These are phyloP conservation scores for Plagodis pulveraria DNA, from an alignment of 2,888 invertebrate genomes.

Conservation along the genomic window DNA sequence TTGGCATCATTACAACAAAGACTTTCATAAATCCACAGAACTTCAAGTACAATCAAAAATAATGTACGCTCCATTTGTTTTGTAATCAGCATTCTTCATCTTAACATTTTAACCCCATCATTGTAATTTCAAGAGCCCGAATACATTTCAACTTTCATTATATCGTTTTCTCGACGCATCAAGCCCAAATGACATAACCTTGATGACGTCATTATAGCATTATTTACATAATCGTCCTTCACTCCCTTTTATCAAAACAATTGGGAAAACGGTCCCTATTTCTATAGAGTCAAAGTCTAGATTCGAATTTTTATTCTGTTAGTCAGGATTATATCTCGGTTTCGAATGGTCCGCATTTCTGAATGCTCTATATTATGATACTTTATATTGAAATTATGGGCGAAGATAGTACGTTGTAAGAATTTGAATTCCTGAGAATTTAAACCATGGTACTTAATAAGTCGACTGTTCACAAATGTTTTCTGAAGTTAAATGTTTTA, in stretches of 20 bases:
- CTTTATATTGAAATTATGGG: conserved; percentile 60
- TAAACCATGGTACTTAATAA: background rate
- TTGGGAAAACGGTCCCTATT: conserved; percentile 10
- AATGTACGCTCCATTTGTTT: conserved; percentile 17
- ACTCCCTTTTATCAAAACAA: conserved; percentile 14
- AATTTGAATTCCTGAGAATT: conserved; percentile 10
- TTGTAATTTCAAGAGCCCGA: conserved; percentile 29
- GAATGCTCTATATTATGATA: conserved; percentile 49
- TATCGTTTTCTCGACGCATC: conserved; percentile 60
- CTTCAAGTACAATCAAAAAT: conserved; percentile 13
- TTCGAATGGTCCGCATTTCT: conserved; percentile 46
- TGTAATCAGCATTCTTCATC: conserved; percentile 25
- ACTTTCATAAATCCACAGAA: background rate
- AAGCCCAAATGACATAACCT: conserved; percentile 62
- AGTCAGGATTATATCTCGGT: conserved; percentile 30
- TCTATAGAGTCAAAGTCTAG: conserved; percentile 16
- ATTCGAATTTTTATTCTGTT: conserved; percentile 2
- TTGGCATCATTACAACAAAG: too few relatives aligned
- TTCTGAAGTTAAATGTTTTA: too few relatives aligned
- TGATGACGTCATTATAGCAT: conserved; percentile 70
- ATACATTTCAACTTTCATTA: conserved; percentile 63
- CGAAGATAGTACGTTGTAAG: conserved; percentile 41
- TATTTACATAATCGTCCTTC: conserved; percentile 70
- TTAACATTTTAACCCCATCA: conserved; percentile 34
- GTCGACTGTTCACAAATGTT: background rate